Base-by-base conservation (phyloP, 2,888 invertebrate species). In the Brachypalpus laphriformis region DNA sequence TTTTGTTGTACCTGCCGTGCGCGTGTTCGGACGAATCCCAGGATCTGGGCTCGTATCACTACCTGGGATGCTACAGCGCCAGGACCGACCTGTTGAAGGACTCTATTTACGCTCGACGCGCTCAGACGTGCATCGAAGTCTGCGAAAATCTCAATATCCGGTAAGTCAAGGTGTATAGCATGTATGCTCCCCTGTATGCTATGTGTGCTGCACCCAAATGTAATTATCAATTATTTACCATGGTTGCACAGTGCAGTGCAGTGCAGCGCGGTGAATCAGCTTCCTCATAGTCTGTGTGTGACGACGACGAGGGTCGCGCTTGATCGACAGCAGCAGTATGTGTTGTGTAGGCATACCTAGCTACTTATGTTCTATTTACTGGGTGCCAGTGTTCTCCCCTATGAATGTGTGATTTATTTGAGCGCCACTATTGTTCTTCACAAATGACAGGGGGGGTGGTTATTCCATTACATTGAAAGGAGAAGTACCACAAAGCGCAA, bases 11-110 rank as follows among this genome's bases (percentile, higher is more conserved):
- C 70, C 75, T 85, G 57, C 57, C 75, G 22, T 57, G 37, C 20
- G 47, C 37, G 9, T 9, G n/a, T 25, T 18, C 45, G 8, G 75
- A 85, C 8, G 70, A 66, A 25, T 42, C n/a, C 54, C 20, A 1
- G 5, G 61, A 66, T 71, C n/a, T 85, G 20, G 85, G 71, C 28
- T 34, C 89, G 0, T 91, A 90, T 76, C 89, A 88, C 56, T 92
- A 92, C 42, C 88, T 92, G 1, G 92, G 92, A 28, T 92, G 92
- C 74, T 92, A 89, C 75, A 88, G 89, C 25, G 90, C 89, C 0
- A 89, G 91, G 6, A 88, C 90, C 11, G 91, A 92, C 76, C 71
- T 91, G 16, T 87, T 89, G 0, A 88, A 89, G 72, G 90, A 91
- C 70, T 88, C 90, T 0, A 88, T 91, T 0, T 91, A 89, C 78